Evolutionary conservation across 2,113 vertebrate species (phyloP).

Genomic region (Melanerpes aurifrons): DNA sequence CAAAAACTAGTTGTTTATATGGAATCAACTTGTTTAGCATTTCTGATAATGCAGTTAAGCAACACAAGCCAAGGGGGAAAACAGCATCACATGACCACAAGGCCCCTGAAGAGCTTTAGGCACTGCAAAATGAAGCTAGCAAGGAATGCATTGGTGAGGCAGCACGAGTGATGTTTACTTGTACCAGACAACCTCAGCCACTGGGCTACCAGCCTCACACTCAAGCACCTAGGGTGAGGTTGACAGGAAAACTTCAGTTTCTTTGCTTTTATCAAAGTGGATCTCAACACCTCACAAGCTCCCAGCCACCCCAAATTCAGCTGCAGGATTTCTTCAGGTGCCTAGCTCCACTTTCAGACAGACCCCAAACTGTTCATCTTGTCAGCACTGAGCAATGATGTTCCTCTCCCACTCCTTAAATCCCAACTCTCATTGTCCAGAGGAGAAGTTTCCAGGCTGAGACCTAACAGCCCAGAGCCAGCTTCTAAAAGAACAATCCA

Average conservation of each 20-base stretch:
- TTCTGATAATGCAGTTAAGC: background rate
- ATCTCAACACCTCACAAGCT: background rate
- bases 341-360: background rate
- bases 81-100: background rate
- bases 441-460: background rate
- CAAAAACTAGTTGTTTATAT: background rate
- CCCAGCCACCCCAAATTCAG: background rate
- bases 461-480: background rate
- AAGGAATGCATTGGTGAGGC: background rate
- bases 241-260: background rate
- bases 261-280: background rate
- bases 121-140: background rate
- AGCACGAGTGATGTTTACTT: background rate
- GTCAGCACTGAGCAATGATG: background rate
- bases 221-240: background rate
- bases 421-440: background rate
- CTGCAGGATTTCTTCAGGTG: background rate
- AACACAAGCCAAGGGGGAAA: constrained; percentile 16
- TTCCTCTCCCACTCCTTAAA: background rate
- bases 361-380: background rate
- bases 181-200: background rate
- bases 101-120: background rate
- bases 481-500: background rate
- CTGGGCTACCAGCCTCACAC: background rate
- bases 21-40: background rate